Conservation (phyloP, 2,888 invertebrate genomes). For the Adineta ricciae region DNA sequence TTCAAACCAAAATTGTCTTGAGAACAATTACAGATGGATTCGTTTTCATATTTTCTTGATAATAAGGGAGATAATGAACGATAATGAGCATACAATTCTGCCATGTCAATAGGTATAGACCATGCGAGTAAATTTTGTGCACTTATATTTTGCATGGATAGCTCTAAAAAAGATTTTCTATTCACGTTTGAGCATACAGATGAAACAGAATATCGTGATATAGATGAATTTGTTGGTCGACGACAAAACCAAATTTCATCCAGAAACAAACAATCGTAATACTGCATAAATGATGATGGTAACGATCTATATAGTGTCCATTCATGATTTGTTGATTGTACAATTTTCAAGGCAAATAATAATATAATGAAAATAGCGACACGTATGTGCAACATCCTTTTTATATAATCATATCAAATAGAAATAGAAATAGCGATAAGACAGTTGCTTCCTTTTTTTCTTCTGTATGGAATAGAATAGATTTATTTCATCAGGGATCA, state of each 20-base stretch:
- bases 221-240: not conserved
- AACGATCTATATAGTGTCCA: not conserved
- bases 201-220: not conserved
- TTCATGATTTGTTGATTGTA: not conserved
- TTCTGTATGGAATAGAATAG: too few species aligned
- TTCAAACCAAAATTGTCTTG: not conserved
- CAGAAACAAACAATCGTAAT: not conserved
- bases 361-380: too few species aligned
- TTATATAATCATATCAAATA: too few species aligned
- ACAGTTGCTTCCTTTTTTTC: too few species aligned
- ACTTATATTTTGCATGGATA: not conserved
- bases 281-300: not conserved
- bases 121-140: not conserved
- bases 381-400: too few species aligned
- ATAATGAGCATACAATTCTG: not conserved
- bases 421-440: too few species aligned
- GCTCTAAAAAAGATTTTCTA: not conserved
- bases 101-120: not conserved
- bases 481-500: too few species aligned
- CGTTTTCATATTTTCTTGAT: not conserved
- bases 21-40: not conserved
- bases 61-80: not conserved
- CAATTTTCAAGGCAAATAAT: too few species aligned
- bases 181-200: not conserved
- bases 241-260: not conserved